Evolutionary conservation across 2,888 invertebrate genomes (phyloP).

Genomic region (Mesochorus sp.): DNA sequence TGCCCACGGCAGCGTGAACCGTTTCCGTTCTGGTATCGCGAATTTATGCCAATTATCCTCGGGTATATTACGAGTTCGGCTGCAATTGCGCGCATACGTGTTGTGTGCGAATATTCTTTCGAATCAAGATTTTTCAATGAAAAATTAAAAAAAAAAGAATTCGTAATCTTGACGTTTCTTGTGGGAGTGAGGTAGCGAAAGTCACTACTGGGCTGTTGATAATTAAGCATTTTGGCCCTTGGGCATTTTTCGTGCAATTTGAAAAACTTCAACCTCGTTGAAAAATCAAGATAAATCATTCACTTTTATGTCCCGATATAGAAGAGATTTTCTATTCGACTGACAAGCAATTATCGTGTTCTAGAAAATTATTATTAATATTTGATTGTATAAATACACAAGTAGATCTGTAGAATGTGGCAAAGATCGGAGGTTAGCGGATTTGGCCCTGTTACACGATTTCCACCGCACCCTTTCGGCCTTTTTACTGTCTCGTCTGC

Average conservation of each 20-base stretch:
- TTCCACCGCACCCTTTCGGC: conserved; percentile 52
- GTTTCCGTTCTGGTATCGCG: conserved; percentile 50
- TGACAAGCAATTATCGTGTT: neutral
- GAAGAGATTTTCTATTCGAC: neutral
- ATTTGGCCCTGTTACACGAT: conserved; percentile 29
- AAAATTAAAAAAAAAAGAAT: too few species aligned
- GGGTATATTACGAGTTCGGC: neutral
- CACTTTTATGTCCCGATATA: too few species aligned
- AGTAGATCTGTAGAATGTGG: neutral
- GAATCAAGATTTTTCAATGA: conserved; percentile 26
- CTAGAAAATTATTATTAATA: conserved; percentile 2
- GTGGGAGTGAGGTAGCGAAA: too few species aligned
- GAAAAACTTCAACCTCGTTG: neutral
- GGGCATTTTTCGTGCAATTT: too few species aligned
- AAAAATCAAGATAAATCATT: neutral
- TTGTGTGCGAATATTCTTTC: conserved; percentile 5
- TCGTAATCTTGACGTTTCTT: too few species aligned
- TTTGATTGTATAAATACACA: too few species aligned
- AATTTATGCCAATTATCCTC: conserved; percentile 50
- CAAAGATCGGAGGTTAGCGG: conserved; percentile 17
- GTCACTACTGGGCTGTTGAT: too few species aligned
- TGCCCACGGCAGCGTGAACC: conserved; percentile 56
- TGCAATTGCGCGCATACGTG: conserved; percentile 16
- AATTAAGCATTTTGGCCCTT: too few species aligned
- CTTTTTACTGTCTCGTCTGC: conserved; percentile 9